A percentile compares a stretch with the other conserved stretches of the same genome.
phyloP scores from a whole-genome alignment of 2,113 vertebrate genomes.

The Cyanistes caeruleus region DNA sequence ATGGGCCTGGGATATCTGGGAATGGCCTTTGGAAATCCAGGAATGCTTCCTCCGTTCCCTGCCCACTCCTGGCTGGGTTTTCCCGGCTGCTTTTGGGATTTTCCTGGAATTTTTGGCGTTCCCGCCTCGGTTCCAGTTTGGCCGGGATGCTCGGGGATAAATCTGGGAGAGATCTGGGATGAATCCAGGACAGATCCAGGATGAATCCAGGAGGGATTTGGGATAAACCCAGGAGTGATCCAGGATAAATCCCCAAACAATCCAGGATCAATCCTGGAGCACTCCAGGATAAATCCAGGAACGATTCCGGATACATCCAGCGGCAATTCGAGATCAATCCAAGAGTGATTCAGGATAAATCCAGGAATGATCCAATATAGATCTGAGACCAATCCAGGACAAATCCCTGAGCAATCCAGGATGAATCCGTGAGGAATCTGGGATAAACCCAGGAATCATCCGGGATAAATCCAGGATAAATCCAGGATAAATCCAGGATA shows the following conservation, averaged over 20 bases:
- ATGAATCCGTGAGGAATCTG: background rate
- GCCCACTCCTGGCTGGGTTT: background rate
- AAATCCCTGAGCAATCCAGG: background rate
- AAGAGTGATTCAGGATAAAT: fast-evolving
- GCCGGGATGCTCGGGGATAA: background rate
- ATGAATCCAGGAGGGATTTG: background rate
- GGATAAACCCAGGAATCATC: background rate
- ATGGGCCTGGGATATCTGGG: background rate
- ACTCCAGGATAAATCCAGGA: fast-evolving
- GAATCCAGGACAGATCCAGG: fast-evolving
- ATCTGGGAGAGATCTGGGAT: background rate
- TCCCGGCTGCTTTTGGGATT: fast-evolving
- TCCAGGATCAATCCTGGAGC: background rate
- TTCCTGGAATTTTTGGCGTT: fast-evolving
- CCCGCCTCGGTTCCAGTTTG: fast-evolving
- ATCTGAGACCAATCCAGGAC: background rate
- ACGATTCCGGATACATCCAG: background rate
- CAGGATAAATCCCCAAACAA: background rate
- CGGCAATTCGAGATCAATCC: fast-evolving
- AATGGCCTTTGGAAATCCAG: background rate
- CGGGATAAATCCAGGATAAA: background rate
- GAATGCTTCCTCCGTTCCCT: background rate
- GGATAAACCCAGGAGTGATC: background rate
- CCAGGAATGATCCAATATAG: fast-evolving
- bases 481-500: too few species aligned